A percentile compares a stretch with the other conserved stretches of the same genome.
Evolutionary conservation across 2,888 invertebrate species (phyloP).

Genomic region (Meiosimyza decipiens): DNA sequence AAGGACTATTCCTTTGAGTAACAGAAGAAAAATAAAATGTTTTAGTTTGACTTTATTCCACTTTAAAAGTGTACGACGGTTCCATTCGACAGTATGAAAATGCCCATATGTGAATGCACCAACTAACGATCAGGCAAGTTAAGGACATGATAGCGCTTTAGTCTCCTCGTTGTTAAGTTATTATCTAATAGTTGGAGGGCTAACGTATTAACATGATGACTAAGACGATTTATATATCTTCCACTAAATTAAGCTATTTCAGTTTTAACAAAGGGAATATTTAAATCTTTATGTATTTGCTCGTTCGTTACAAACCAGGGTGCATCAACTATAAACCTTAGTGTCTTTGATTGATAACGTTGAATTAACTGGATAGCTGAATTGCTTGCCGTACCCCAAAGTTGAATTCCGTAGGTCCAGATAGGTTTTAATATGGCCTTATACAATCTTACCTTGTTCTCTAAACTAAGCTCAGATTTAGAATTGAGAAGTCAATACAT

Average conservation of each 20-base stretch:
- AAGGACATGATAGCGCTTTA: constrained; percentile 32
- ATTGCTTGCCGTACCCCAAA: constrained; percentile 31
- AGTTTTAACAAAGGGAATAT: constrained; percentile 26
- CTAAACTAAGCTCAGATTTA: not conserved
- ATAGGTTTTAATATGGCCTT: constrained; percentile 21
- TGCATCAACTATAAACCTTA: constrained; percentile 17
- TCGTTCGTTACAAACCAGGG: constrained; percentile 31
- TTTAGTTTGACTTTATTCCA: too few species aligned
- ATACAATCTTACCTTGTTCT: constrained; percentile 20
- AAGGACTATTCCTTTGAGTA: too few species aligned
- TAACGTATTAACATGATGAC: constrained; percentile 27
- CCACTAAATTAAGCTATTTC: constrained; percentile 22
- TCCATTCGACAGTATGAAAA: too few species aligned
- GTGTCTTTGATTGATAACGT: constrained; percentile 33
- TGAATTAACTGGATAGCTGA: constrained; percentile 29
- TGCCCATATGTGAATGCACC: too few species aligned
- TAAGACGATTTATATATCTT: constrained; percentile 29
- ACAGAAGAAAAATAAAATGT: too few species aligned
- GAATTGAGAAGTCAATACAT: constrained; percentile 19
- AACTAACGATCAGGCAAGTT: constrained; percentile 18
- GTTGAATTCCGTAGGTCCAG: constrained; percentile 17
- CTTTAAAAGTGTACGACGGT: too few species aligned
- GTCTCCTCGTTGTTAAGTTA: constrained; percentile 20
- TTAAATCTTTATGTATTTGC: constrained; percentile 17
- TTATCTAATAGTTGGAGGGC: constrained; percentile 28